These are phyloP conservation scores for Esperia sulphurella DNA, from an alignment of 2,888 invertebrate genomes.

Conservation along the genomic window DNA sequence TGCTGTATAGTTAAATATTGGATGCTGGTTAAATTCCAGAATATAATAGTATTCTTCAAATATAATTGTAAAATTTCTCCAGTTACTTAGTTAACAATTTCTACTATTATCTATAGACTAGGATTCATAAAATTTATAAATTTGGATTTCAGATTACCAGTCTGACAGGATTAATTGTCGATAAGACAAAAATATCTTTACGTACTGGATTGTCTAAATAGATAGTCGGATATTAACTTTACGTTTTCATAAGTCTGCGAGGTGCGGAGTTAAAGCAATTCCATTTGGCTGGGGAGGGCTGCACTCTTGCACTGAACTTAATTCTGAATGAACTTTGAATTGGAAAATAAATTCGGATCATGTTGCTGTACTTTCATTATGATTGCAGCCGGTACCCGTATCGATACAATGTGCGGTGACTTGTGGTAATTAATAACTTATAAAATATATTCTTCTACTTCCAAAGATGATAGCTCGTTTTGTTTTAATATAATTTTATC, in stretches of 20 bases:
- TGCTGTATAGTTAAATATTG: too few species aligned
- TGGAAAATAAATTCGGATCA: slow-evolving; percentile 55
- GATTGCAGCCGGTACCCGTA: slow-evolving; percentile 31
- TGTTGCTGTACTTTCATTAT: slow-evolving; percentile 47
- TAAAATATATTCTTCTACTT: not conserved
- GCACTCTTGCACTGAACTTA: slow-evolving; percentile 44
- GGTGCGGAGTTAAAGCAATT: slow-evolving; percentile 54
- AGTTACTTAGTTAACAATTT: too few species aligned
- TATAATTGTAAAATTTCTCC: too few species aligned
- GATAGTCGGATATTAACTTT: slow-evolving; percentile 26
- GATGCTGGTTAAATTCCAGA: too few species aligned
- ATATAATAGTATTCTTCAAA: too few species aligned
- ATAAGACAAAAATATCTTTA: slow-evolving; percentile 1
- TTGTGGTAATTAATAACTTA: slow-evolving; percentile 2
- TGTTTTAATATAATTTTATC: not conserved
- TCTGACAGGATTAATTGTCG: not conserved
- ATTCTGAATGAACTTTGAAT: slow-evolving; percentile 62
- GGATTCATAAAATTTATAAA: not conserved
- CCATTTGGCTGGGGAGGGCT: slow-evolving; percentile 52
- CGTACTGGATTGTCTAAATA: slow-evolving; percentile 10
- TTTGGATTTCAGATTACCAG: not conserved
- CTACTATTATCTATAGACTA: too few species aligned
- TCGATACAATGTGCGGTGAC: slow-evolving; percentile 12
- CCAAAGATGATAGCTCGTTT: not conserved
- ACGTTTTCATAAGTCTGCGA: slow-evolving; percentile 36